Percentiles rank a stretch among this genome's conserved stretches.
phyloP scores from a whole-genome alignment of 2,113 vertebrate species.

The Benitochromis conjunctus region DNA sequence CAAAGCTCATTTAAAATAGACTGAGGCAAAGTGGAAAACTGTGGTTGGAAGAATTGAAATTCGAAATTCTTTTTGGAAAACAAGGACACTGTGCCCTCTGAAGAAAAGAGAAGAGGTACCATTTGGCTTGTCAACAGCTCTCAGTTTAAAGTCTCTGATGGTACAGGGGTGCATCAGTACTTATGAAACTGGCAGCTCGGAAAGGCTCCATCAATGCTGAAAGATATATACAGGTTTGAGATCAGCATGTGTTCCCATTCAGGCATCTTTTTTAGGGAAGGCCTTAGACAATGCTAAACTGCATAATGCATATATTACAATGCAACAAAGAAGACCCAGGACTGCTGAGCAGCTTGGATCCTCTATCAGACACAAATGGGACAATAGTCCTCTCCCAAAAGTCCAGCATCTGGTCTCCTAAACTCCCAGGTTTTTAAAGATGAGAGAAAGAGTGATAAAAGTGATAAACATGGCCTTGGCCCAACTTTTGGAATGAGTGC shows the following conservation, averaged over 20 bases:
- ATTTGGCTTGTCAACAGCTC: not conserved
- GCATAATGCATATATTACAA: not conserved
- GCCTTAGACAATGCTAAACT: not conserved
- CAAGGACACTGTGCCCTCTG: not conserved
- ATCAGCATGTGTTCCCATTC: not conserved
- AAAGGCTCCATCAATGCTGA: no score
- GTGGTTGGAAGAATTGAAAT: not conserved
- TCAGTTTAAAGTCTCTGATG: not conserved
- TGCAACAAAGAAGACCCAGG: not conserved
- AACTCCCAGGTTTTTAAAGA: not conserved
- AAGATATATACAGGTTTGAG: not conserved
- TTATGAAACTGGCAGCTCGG: not conserved
- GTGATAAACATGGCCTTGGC: not conserved
- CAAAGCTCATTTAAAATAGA: not conserved
- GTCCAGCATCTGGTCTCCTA: not conserved
- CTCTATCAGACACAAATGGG: not conserved
- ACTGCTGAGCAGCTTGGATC: not conserved
- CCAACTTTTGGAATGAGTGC: no score
- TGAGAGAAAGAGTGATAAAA: rapidly evolving
- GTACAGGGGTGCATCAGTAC: not conserved
- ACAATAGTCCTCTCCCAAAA: not conserved
- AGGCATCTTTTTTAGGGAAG: not conserved
- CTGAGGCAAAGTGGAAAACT: not conserved
- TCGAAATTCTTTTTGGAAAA: not conserved
- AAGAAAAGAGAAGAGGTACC: not conserved